Conservation (phyloP, 2,113 vertebrate genomes). For the Dryoscopus gambensis region DNA sequence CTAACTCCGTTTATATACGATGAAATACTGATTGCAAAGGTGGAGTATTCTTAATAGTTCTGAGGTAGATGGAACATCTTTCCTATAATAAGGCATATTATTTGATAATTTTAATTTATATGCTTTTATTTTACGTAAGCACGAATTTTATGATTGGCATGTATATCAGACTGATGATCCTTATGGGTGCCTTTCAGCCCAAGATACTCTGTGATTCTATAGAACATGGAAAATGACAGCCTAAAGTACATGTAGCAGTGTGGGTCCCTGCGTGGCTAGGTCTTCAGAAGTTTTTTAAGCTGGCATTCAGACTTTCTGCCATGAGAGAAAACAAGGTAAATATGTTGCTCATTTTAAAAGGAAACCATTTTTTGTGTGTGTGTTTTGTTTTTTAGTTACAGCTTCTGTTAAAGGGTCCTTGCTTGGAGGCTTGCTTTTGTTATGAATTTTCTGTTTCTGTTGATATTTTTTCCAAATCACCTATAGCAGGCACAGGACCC, state of each 20-base stretch:
- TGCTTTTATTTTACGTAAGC: no score
- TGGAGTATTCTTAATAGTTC: no score
- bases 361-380: not conserved
- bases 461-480: not conserved
- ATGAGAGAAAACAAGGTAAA: not conserved
- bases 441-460: not conserved
- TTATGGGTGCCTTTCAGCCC: not conserved
- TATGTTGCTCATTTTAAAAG: not conserved
- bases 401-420: not conserved
- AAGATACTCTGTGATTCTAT: not conserved
- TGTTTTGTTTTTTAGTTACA: not conserved
- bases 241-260: not conserved
- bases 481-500: not conserved
- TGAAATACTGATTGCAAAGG: no score
- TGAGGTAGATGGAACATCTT: no score
- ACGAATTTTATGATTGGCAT: no score
- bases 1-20: no score
- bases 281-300: not conserved
- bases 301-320: not conserved
- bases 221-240: not conserved
- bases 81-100: no score
- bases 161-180: not conserved
- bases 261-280: not conserved
- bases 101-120: no score
- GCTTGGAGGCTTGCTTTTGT: not conserved